Base-by-base conservation (phyloP, 2,797 vertebrate genomes). In the Leptatherina wallacei region DNA sequence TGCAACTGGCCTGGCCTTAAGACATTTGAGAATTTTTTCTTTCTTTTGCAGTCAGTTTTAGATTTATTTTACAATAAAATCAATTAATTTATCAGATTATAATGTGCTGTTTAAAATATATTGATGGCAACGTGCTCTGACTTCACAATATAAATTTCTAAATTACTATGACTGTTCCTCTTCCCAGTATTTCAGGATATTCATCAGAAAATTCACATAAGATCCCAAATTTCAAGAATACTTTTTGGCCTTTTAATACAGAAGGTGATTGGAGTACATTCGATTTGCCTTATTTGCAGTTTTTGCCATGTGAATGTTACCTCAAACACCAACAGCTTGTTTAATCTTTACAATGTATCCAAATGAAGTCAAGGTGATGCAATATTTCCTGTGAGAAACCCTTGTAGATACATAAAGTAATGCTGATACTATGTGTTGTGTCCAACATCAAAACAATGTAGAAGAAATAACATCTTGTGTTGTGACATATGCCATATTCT, bases 401-500 rank as follows among this genome's bases (percentile, higher is more conserved):
- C 59, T 71, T 30, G 44, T 40, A 72, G 66, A 64, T 58, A 61
- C 57, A 72, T 64, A 54, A 32, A 11, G 14, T 20, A 69, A 65
- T 6, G 24, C 33, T 75, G 47, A 65, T 61, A 59, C 29, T n/a
- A 51, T 75, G 71, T 73, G 38, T 69, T 71, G 29, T 79, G 69
- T 44, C 44, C 3, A 1, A 60, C 65, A 74, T 84, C 71, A 69
- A 78, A 82, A 78, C 79, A 77, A 80, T 61, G 27, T 80, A n/a
- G 58, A 64, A 65, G 71, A 83, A 70, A 32, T 57, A 71, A 60
- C 78, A 79, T 83, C 61, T 77, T 56, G 8, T 88, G 78, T 83
- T 83, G 80, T 91, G 88, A 89, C 86, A 89, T 62, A 60, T 82
- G 85, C 68, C 86, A 83, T 82, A 85, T 88, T 86, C 81, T 81